Base-by-base conservation (phyloP, 2,797 vertebrate species). In the Cichlasoma orientale region DNA sequence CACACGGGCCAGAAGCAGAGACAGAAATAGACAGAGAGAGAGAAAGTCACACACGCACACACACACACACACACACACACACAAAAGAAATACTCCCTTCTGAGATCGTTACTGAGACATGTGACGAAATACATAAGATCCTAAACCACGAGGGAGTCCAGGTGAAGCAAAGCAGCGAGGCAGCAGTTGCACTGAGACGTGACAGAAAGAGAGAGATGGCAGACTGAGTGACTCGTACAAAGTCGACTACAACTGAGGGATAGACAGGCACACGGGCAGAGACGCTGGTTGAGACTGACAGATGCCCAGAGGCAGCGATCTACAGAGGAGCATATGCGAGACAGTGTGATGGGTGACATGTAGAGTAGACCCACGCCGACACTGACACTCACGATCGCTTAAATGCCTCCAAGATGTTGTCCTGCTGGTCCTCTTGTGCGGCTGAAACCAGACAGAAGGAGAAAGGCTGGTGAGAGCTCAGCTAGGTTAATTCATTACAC, bases 331-430 rank as follows among this genome's bases (percentile, higher is more conserved):
- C 90, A 86, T 85, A 82, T 78, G 86, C 66, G 76, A 87, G 85
- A 78, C 81, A 59, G 80, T 52, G 84, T 89, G 88, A 90, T 78
- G 72, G 88, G 79, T 82, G 90, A 90, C 89, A 87, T 61, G 87
- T 88, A 74, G 90, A 89, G 83, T 3, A 82, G 83, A 78, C 73
- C 74, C 82, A 59, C 47, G 76, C 82, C 54, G 38, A 59, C 84
- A 55, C 78, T 69, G 84, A 88, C 86, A 96, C 96, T 96, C 91
- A 96, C 96, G 95, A 96, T 94, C 95, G 90, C 86, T 96, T 96
- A 90, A 96, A 96, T 19, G 95, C 89, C 86, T 95, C 95, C 92
- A 96, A 88, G 91, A 96, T 94, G 94, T 96, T 96, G 90, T 94
- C 93, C 88, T 95, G 86, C 89, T 92, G 91, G 84, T 92, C 86